Evolutionary conservation across 2,113 vertebrate genomes (phyloP).

Genomic region (Sciurus niger): DNA sequence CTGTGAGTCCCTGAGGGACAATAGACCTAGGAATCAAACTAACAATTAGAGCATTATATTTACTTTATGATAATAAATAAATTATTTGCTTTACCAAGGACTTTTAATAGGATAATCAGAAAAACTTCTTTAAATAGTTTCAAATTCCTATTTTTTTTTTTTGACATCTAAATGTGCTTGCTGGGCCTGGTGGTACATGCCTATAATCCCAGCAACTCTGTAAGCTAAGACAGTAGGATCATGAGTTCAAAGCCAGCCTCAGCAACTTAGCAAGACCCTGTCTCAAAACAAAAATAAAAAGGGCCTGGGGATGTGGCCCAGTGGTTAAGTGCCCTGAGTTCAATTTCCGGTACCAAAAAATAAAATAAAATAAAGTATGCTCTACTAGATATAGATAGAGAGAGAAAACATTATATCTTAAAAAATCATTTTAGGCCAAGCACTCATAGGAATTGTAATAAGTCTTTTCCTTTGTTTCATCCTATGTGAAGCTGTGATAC

Average conservation of each 20-base stretch:
- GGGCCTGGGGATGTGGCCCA: too few relatives aligned
- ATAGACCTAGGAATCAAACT: not conserved
- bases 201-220: too few relatives aligned
- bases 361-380: too few relatives aligned
- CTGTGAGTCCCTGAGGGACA: not conserved
- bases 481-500: not conserved
- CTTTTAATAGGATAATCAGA: not conserved
- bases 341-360: too few relatives aligned
- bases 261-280: too few relatives aligned
- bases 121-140: conserved; percentile 26
- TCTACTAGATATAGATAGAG: not conserved
- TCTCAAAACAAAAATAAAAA: too few relatives aligned
- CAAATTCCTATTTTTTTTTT: not conserved
- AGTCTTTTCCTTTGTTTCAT: conserved; percentile 21
- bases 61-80: conserved; percentile 24
- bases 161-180: not conserved
- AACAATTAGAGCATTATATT: not conserved
- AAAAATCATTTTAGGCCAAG: not conserved
- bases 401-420: not conserved
- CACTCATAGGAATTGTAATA: conserved; percentile 17
- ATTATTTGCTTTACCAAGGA: conserved; percentile 33
- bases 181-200: too few relatives aligned
- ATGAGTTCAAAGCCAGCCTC: too few relatives aligned
- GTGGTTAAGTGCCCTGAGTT: too few relatives aligned
- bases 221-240: too few relatives aligned